phyloP scores from a whole-genome alignment of 2,888 invertebrate species.

The Bibio marci region DNA sequence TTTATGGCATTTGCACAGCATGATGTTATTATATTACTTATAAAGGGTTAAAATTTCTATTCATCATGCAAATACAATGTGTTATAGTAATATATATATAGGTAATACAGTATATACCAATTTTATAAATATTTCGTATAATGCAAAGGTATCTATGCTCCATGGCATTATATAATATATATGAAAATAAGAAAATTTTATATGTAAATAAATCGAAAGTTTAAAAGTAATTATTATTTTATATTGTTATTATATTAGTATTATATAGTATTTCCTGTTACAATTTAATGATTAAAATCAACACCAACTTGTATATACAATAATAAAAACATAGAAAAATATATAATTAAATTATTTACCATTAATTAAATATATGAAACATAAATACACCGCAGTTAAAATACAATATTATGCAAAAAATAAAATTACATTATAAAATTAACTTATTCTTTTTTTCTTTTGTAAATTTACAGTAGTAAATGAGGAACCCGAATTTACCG shows the following conservation, averaged over 20 bases:
- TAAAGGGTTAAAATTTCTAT: neutral
- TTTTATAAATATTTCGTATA: too few relatives aligned
- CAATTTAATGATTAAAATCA: too few relatives aligned
- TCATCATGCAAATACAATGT: neutral
- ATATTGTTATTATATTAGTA: too few relatives aligned
- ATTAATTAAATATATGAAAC: too few relatives aligned
- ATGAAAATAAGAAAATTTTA: neutral
- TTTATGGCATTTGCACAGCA: constrained; percentile 1
- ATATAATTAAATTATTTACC: too few relatives aligned
- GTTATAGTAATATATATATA: neutral
- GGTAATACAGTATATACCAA: neutral
- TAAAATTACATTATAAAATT: too few relatives aligned
- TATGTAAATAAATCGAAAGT: neutral
- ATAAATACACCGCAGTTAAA: too few relatives aligned
- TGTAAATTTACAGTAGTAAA: constrained; percentile 42
- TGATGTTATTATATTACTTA: neutral
- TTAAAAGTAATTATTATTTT: neutral
- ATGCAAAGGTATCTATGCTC: too few relatives aligned
- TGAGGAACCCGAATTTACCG: constrained; percentile 80
- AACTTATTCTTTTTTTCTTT: constrained; percentile 5
- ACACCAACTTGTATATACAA: too few relatives aligned
- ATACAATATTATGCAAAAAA: too few relatives aligned
- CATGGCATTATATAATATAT: neutral
- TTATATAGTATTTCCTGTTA: neutral
- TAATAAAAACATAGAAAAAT: too few relatives aligned